phyloP scores from a whole-genome alignment of 1,140 invertebrate genomes.

The Colletes latitarsis region DNA sequence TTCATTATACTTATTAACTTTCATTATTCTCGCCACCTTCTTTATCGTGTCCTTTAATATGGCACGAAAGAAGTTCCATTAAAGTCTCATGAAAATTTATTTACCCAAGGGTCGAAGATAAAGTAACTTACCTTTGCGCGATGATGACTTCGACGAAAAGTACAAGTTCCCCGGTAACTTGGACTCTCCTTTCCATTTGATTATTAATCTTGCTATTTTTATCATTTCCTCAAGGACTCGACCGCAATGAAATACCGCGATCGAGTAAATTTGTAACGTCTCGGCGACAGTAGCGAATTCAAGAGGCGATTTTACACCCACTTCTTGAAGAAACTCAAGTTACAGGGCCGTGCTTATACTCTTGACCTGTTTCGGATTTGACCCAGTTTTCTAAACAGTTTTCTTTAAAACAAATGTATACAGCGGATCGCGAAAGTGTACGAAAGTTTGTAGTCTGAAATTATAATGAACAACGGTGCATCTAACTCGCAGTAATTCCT shows the following conservation, averaged over 20 bases:
- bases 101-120: background rate
- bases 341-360: constrained; percentile 1
- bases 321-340: background rate
- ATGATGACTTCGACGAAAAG: background rate
- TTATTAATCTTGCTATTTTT: too few relatives aligned
- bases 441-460: background rate
- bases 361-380: background rate
- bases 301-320: background rate
- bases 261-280: background rate
- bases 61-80: background rate
- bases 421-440: background rate
- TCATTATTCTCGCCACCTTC: background rate
- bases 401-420: background rate
- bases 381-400: background rate
- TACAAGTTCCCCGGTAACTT: background rate
- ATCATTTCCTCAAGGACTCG: too few relatives aligned
- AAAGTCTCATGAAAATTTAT: constrained; percentile 10
- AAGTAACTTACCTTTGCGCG: background rate
- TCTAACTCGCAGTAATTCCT: too few relatives aligned
- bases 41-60: background rate
- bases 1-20: background rate
- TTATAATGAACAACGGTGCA: too few relatives aligned
- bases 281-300: background rate
- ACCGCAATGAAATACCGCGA: background rate
- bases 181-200: too few relatives aligned